Percentiles rank a stretch among this genome's conserved stretches.
Evolutionary conservation across 2,888 invertebrate genomes (phyloP).

Genomic region (Panorpa germanica): DNA sequence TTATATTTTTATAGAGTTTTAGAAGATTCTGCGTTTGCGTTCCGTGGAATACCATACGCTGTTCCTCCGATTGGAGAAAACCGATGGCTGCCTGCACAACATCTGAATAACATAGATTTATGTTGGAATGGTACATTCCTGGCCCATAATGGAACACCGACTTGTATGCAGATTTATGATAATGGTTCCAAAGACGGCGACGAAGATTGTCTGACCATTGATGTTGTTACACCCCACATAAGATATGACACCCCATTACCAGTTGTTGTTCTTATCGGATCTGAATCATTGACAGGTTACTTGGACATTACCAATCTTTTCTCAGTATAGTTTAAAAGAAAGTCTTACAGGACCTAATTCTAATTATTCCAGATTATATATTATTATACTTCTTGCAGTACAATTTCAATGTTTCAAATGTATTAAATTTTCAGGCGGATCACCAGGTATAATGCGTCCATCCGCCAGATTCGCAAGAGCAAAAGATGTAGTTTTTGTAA

Average conservation of each 20-base stretch:
- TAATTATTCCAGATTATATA: too few relatives aligned
- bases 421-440: too few relatives aligned
- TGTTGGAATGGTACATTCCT: slow-evolving; percentile 64
- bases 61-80: slow-evolving; percentile 45
- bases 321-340: too few relatives aligned
- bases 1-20: slow-evolving; percentile 31
- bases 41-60: slow-evolving; percentile 69
- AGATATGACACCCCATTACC: slow-evolving; percentile 61
- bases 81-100: slow-evolving; percentile 51
- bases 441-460: slow-evolving; percentile 48
- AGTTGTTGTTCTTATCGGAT: slow-evolving; percentile 66
- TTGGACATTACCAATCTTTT: too few relatives aligned
- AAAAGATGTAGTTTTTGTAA: slow-evolving; percentile 67
- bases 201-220: slow-evolving; percentile 70
- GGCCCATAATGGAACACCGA: slow-evolving; percentile 43
- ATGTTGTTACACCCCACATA: slow-evolving; percentile 65
- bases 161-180: slow-evolving; percentile 50
- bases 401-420: too few relatives aligned
- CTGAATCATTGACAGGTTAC: slow-evolving; percentile 62
- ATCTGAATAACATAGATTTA: slow-evolving; percentile 42
- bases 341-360: too few relatives aligned
- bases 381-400: too few relatives aligned
- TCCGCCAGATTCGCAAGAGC: slow-evolving; percentile 57
- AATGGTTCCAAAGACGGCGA: slow-evolving; percentile 45
- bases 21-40: slow-evolving; percentile 61